Percentiles rank a stretch among this genome's conserved stretches.
These are phyloP conservation scores for Caenorhabditis doughertyi DNA, from an alignment of 2,888 invertebrate species.

Conservation along the genomic window DNA sequence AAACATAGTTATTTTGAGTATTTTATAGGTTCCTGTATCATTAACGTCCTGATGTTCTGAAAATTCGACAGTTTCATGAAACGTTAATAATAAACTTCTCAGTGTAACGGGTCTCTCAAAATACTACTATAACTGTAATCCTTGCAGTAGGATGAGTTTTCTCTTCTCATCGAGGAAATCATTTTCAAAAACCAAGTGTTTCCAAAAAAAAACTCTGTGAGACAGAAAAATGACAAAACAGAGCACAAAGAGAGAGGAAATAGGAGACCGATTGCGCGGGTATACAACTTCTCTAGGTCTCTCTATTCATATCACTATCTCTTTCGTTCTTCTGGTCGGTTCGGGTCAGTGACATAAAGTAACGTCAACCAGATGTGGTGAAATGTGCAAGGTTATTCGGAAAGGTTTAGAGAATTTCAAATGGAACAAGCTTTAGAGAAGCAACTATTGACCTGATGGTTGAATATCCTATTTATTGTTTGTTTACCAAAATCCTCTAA, in stretches of 20 bases:
- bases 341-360: constrained; percentile 46
- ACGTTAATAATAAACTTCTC: too few species aligned
- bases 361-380: constrained; percentile 54
- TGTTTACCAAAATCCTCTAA: too few species aligned
- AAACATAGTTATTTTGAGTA: too few species aligned
- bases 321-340: constrained; percentile 14
- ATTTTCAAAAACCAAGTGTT: not conserved
- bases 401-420: not conserved
- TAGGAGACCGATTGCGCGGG: constrained; percentile 33
- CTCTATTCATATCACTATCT: not conserved
- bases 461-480: too few species aligned
- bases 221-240: constrained; percentile 11
- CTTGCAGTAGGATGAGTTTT: too few species aligned
- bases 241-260: constrained; percentile 38
- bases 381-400: constrained; percentile 27
- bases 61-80: too few species aligned
- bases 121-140: too few species aligned
- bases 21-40: too few species aligned
- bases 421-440: not conserved
- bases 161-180: too few species aligned
- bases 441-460: too few species aligned
- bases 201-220: constrained; percentile 6
- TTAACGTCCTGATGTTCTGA: too few species aligned
- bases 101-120: too few species aligned
- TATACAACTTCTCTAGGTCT: constrained; percentile 23